These are phyloP conservation scores for Serilophus lunatus DNA, from an alignment of 2,113 vertebrate species.

Conservation along the genomic window DNA sequence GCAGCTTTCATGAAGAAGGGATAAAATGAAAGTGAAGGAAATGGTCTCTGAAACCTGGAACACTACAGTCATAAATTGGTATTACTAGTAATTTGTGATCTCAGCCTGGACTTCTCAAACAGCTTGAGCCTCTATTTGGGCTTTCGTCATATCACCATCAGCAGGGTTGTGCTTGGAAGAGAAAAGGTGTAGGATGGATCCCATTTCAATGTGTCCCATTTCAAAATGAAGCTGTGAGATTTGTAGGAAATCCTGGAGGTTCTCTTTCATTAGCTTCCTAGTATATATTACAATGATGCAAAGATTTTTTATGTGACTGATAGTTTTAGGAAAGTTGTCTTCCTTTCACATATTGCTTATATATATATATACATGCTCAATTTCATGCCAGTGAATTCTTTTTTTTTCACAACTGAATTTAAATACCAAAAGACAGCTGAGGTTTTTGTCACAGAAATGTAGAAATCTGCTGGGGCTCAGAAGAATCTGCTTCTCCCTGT, in stretches of 20 bases:
- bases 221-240: background rate
- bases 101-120: background rate
- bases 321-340: background rate
- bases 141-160: background rate
- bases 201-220: fast-evolving
- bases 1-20: background rate
- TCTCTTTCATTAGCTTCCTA: background rate
- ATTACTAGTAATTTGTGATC: background rate
- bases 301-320: background rate
- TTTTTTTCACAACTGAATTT: background rate
- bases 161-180: background rate
- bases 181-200: background rate
- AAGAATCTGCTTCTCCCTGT: background rate
- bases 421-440: background rate
- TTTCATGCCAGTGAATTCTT: background rate
- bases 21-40: background rate
- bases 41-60: background rate
- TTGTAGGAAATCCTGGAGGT: background rate
- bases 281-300: background rate
- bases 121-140: background rate
- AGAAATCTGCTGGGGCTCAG: background rate
- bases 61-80: background rate
- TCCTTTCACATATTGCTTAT: background rate
- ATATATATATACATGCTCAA: background rate
- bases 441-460: background rate